Conservation (phyloP, 2,113 vertebrate genomes). For the Promerops cafer region DNA sequence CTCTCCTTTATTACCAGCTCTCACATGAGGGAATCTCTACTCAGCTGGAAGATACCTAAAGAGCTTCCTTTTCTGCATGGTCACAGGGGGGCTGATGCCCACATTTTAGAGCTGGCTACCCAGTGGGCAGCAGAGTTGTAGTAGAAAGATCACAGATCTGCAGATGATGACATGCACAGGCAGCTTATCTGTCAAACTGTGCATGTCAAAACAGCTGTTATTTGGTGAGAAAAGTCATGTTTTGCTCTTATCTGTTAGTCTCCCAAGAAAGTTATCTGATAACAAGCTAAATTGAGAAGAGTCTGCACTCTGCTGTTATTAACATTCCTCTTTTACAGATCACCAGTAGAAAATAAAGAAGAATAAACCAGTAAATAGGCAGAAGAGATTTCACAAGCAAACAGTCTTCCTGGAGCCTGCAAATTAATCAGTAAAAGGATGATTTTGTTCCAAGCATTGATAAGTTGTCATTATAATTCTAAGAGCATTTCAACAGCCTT, state of each 20-base stretch:
- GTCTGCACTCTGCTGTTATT: not conserved
- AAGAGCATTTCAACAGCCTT: constrained; percentile 60
- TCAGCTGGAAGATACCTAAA: not conserved
- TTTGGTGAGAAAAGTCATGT: not conserved
- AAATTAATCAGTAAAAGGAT: constrained; percentile 35
- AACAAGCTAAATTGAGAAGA: not conserved
- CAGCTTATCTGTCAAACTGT: not conserved
- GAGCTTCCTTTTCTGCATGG: not conserved
- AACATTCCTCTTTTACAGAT: not conserved
- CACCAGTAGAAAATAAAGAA: not conserved
- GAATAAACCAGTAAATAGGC: not conserved
- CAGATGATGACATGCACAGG: not conserved
- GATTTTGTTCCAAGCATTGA: constrained; percentile 40
- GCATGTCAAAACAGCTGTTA: not conserved
- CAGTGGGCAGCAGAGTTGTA: not conserved
- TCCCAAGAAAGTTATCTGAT: constrained; percentile 9
- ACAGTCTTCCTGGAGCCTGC: constrained; percentile 20
- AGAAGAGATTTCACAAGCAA: not conserved
- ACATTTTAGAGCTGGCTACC: not conserved
- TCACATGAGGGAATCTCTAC: not conserved
- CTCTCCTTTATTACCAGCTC: not conserved
- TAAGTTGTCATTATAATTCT: constrained; percentile 62
- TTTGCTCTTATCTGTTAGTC: not conserved
- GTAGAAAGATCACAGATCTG: not conserved
- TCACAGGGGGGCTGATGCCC: not conserved